Base-by-base conservation (phyloP, 92 coral and sea anemone species). In the Umimayanthus kanabou region DNA sequence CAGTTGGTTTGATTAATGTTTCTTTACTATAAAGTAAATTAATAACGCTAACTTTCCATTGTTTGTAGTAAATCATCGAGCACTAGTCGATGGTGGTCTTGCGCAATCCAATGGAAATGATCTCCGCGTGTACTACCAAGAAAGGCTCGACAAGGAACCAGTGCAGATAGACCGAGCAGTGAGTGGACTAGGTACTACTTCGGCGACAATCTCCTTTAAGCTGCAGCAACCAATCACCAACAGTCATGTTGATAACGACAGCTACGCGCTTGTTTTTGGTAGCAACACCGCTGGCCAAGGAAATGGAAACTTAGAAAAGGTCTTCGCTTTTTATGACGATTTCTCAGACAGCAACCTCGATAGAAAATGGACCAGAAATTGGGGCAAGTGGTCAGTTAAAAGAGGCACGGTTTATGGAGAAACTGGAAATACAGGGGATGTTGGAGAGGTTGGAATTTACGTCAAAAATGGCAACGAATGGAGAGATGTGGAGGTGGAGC, bases 401-500 rank as follows among this genome's bases (percentile, higher is more conserved):
- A 90, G 85, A 58, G 95, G 93, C 37, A 70, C 47, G 40, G 47
- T 93, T 20, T 88, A 79, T 58, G 93, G 95, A 39, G 87, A 88
- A 77, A 95, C 95, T 14, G 92, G 94, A 6, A 61, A 14, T 26
- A 89, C 96, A 1, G 92, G 94, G 2, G 39, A 77, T 33, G 15
- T 3, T 55, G 90, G 26, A 30, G 98, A 93, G 57, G 91, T 95
- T 8, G 94, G 96, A 7, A 49, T 95, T 23, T 92, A 87, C 82
- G 83, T 90, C 15, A 93, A 76, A 39, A 74, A 91, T 15, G 98
- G 96, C 6, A 39, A 25, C 37, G 78, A 74, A 4, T 95, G 98
- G 98, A 83, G 57, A 67, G 96, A 95, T 77, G 45, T 93, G n/a
- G 96, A 92, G 76, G 93, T 95, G 0, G 98, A 95, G 39, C 90